Evolutionary conservation across 1,140 invertebrate species (phyloP).

Genomic region (Platorchestia sp.): DNA sequence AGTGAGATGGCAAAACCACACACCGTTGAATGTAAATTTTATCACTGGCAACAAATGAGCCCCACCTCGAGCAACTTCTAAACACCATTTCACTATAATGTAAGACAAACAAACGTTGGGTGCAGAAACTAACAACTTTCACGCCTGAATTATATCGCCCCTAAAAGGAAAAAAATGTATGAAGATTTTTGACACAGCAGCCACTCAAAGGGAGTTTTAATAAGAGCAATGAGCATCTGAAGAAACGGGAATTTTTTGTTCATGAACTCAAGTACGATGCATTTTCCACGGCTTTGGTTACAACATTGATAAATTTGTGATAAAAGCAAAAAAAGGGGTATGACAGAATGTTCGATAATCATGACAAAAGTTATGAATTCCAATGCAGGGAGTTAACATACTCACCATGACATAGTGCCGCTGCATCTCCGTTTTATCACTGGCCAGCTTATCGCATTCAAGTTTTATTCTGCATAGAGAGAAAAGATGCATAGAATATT

Average conservation of each 20-base stretch:
- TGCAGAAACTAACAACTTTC: too few relatives aligned
- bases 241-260: not conserved
- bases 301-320: not conserved
- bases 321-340: not conserved
- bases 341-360: not conserved
- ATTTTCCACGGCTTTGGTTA: not conserved
- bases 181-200: not conserved
- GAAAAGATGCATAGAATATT: conserved; percentile 8
- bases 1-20: not conserved
- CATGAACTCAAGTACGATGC: too few relatives aligned
- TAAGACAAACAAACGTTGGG: too few relatives aligned
- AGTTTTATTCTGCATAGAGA: conserved; percentile 71
- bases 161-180: not conserved
- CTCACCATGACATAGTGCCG: conserved; percentile 97
- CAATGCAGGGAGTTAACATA: conserved; percentile 6
- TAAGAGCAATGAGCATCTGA: not conserved
- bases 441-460: conserved; percentile 90
- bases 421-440: conserved; percentile 98
- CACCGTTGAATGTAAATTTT: too few relatives aligned
- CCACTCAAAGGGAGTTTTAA: not conserved
- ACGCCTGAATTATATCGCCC: too few relatives aligned
- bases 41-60: too few relatives aligned
- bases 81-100: too few relatives aligned
- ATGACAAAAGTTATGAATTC: not conserved
- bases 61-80: too few relatives aligned